Conservation (phyloP, 35 echinoderm and acorn worm genomes). For the Eucidaris tribuloides region DNA sequence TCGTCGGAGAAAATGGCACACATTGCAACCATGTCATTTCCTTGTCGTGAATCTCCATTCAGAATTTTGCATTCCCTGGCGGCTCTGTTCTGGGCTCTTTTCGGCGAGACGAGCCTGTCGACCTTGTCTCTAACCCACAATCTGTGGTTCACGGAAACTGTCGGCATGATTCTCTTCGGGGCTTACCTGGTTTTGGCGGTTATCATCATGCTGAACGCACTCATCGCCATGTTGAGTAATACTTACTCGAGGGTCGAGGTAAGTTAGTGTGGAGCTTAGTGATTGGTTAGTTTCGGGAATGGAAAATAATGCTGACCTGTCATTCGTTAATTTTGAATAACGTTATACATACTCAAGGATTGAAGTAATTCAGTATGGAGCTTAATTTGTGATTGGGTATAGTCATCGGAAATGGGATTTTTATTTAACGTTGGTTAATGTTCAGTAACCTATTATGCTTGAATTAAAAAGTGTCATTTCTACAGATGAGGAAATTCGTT, state of each 20-base stretch:
- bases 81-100: slow-evolving; percentile 55
- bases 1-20: too few relatives aligned
- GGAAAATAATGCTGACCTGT: not conserved
- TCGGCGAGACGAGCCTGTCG: slow-evolving; percentile 10
- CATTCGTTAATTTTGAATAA: not conserved
- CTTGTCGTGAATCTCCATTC: too few relatives aligned
- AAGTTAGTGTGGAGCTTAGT: not conserved
- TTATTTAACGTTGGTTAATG: too few relatives aligned
- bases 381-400: too few relatives aligned
- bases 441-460: too few relatives aligned
- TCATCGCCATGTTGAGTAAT: slow-evolving; percentile 76
- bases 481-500: too few relatives aligned
- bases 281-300: not conserved
- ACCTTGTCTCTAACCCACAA: not conserved
- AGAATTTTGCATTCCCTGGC: slow-evolving; percentile 28
- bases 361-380: too few relatives aligned
- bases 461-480: too few relatives aligned
- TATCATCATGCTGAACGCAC: slow-evolving; percentile 54
- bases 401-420: too few relatives aligned
- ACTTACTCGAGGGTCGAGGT: slow-evolving; percentile 60
- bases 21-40: too few relatives aligned
- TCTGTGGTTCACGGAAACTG: slow-evolving; percentile 10
- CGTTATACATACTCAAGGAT: not conserved
- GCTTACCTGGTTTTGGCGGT: slow-evolving; percentile 32
- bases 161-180: slow-evolving; percentile 40